Conservation (phyloP, 1,140 invertebrate species). For the Drosophila ananassae region DNA sequence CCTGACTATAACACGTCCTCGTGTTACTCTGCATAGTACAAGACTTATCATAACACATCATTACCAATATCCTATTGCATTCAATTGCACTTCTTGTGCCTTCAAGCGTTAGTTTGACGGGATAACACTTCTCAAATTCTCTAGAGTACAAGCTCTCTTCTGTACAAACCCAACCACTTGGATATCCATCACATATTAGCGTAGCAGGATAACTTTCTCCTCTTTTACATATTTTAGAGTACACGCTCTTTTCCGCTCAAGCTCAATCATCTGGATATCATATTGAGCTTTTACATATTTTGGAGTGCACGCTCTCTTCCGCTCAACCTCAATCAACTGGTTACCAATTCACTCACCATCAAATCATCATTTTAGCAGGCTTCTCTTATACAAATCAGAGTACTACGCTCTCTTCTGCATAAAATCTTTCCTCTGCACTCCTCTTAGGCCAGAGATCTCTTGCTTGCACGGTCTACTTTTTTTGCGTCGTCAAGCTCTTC, state of each 20-base stretch:
- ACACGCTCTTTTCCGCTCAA: neutral
- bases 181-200: neutral
- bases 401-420: conserved; percentile 1
- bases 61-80: neutral
- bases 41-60: neutral
- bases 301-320: neutral
- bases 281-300: neutral
- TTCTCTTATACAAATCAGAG: neutral
- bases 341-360: neutral
- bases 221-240: neutral
- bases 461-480: neutral
- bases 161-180: neutral
- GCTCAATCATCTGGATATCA: neutral
- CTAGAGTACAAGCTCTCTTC: neutral
- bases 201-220: neutral
- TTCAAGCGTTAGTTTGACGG: neutral
- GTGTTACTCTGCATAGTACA: no score
- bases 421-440: neutral
- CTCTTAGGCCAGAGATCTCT: neutral
- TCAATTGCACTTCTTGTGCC: neutral
- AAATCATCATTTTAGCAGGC: conserved; percentile 1
- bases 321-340: neutral
- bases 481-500: neutral
- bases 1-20: neutral
- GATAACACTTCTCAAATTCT: neutral